Evolutionary conservation across 1,140 invertebrate species (phyloP), one percentile per base, ranked within the genome.

Genomic region (Oreohelix idahoensis): DNA sequence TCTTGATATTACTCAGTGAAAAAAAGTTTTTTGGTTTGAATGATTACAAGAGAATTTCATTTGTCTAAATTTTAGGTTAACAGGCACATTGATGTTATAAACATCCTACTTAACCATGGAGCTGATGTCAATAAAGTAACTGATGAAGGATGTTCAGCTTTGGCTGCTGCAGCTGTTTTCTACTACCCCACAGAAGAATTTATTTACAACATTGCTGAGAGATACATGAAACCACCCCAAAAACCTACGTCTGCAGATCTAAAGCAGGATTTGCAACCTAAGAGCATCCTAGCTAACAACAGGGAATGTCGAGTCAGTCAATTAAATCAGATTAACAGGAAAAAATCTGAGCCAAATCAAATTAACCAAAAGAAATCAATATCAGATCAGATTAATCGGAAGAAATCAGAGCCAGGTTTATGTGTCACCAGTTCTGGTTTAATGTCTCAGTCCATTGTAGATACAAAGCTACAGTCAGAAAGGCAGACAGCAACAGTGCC

Each of bases 61-160:
- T 45, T 45, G 5, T 8, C 42, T 66, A 26, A n/a, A 39, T 36
- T 88, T 13, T 84, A 92, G 92, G 88, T 91, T 11, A 91, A 90
- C 79, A 89, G 89, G 89, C 88, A 92, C 78, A 84, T 86, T 23
- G 88, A 89, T 74, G 86, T 90, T 8, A 91, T 93, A 49, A 92
- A 92, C 77, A 84, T 86, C 69, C 85, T 93, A 15, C 86, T 93
- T 0, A 92, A 93, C 77, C 86, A 90, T 82, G 92, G 92, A 45
- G 92, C 92, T 2, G 88, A 93, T 85, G 89, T 93, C 11, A 93
- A 93, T 85, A 90, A 92, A 82, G 85, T 92, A 26, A 91, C 87
- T 79, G 90, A 92, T 85, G 91, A 92, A 76, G 92, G 92, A 0
- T 88, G 91, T 39, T 92, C 92, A 26, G 90, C 90, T 0, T 81